A percentile compares a stretch with the other conserved stretches of the same genome.
phyloP scores from a whole-genome alignment of 2,797 vertebrate genomes.

The Enteromius treurensis region DNA sequence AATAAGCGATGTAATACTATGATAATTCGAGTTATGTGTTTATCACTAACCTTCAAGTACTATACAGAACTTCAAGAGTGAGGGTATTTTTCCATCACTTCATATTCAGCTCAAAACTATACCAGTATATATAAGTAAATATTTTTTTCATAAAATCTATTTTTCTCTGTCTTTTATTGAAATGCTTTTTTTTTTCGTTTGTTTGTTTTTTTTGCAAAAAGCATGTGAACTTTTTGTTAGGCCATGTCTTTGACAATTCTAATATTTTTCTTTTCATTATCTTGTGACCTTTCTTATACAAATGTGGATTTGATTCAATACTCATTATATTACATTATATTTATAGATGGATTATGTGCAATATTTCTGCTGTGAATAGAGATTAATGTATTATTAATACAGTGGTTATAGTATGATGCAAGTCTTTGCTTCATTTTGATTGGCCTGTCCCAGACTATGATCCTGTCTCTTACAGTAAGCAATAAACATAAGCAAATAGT shows the following conservation, averaged over 20 bases:
- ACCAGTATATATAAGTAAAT: neutral
- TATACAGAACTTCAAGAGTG: neutral
- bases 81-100: constrained; percentile 21
- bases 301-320: neutral
- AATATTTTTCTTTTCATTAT: constrained; percentile 22
- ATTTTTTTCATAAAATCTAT: neutral
- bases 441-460: neutral
- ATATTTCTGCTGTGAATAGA: constrained; percentile 7
- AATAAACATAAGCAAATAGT: neutral
- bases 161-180: neutral
- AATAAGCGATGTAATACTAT: constrained; percentile 18
- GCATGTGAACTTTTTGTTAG: neutral
- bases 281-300: constrained; percentile 11
- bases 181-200: too few species aligned
- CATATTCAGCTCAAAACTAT: constrained; percentile 33
- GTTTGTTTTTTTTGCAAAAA: too few species aligned
- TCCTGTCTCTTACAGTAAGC: neutral
- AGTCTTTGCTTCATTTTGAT: neutral
- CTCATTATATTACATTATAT: constrained; percentile 1
- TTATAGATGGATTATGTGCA: neutral
- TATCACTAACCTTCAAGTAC: constrained; percentile 26
- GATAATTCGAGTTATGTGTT: constrained; percentile 22
- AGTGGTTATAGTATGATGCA: neutral
- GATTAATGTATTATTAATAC: neutral
- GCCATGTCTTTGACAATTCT: neutral